Percentiles rank a stretch among this genome's conserved stretches.
phyloP scores from a whole-genome alignment of 2,797 vertebrate genomes.

The Coranthus polyacanthus region DNA sequence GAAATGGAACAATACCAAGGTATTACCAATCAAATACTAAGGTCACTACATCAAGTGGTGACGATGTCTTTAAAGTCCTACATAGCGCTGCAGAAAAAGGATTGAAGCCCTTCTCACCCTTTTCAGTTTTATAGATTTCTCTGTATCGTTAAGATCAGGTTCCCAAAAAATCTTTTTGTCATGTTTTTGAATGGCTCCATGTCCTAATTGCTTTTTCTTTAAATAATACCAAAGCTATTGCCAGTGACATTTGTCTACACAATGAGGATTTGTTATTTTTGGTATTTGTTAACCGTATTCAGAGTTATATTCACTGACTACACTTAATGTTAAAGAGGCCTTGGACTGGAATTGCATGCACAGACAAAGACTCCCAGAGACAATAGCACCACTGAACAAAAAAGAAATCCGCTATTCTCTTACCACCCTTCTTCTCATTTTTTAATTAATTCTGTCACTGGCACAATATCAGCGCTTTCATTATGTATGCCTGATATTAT shows the following conservation, averaged over 20 bases:
- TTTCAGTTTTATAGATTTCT: conserved; percentile 27
- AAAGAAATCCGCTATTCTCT: conserved; percentile 27
- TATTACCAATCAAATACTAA: too few species aligned
- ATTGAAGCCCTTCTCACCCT: conserved; percentile 22
- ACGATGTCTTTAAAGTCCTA: conserved; percentile 54
- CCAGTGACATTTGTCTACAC: conserved; percentile 35
- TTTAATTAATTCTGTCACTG: conserved; percentile 9
- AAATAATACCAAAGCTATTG: not conserved
- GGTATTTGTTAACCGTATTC: conserved; percentile 37
- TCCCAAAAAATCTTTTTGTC: conserved; percentile 17
- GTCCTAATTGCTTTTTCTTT: conserved; percentile 39
- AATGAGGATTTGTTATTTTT: conserved; percentile 37
- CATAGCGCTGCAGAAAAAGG: conserved; percentile 30
- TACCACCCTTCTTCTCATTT: conserved; percentile 12
- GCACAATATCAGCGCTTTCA: not conserved
- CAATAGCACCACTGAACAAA: conserved; percentile 12
- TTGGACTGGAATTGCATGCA: conserved; percentile 39
- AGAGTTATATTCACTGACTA: conserved; percentile 38
- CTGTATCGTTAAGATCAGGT: conserved; percentile 16
- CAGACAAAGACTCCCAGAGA: conserved; percentile 49
- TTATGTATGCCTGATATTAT: conserved; percentile 11
- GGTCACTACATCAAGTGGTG: conserved; percentile 65
- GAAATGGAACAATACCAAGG: conserved; percentile 70
- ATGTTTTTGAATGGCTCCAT: conserved; percentile 10
- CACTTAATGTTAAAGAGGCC: conserved; percentile 43